Base-by-base conservation (phyloP, 1,140 invertebrate genomes). In the Penaeus japonicus region DNA sequence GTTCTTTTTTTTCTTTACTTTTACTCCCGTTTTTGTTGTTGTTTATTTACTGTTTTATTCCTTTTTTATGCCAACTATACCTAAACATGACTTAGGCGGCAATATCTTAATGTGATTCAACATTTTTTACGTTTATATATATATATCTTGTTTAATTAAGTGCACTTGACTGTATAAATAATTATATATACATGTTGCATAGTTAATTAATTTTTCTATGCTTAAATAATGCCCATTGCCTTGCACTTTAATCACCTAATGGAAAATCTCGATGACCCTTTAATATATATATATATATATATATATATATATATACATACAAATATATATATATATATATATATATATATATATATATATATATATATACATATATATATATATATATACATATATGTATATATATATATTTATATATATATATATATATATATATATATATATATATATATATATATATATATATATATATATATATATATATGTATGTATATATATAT, bases 161-260 rank as follows among this genome's bases (percentile, higher is more conserved):
- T 87, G 86, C 86, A 87, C 86, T n/a, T 87, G 79, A 35, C 54
- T 87, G 78, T 82, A 53, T 87, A 87, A 87, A 87, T 87, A 87
- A 87, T 83, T 73, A 73, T 32, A 73, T 27, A n/a, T 87, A 87
- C 65, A n/a, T 87, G 79, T 87, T 87, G 86, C 86, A 87, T 85
- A 83, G 81, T 82, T 87, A 87, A 87, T 82, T 82, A 39, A 87
- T 85, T 85, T 77, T 62, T 84, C 81, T 84, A 35, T 84, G 81
- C 81, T 70, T 84, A 70, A 54, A 85, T 24, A 75, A 77, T 30
- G n/a, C n/a, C 32, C 15, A 54, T 39, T 78, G 84, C 73, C 84
- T 85, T 73, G 84, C 73, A 57, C 84, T 78, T 85, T 27, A 77
- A 55, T 84, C n/a, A 82, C 54, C 54, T 82, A 55, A 82, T 55